phyloP scores from a whole-genome alignment of 2,797 vertebrate species.

The Dicrostonyx torquatus region DNA sequence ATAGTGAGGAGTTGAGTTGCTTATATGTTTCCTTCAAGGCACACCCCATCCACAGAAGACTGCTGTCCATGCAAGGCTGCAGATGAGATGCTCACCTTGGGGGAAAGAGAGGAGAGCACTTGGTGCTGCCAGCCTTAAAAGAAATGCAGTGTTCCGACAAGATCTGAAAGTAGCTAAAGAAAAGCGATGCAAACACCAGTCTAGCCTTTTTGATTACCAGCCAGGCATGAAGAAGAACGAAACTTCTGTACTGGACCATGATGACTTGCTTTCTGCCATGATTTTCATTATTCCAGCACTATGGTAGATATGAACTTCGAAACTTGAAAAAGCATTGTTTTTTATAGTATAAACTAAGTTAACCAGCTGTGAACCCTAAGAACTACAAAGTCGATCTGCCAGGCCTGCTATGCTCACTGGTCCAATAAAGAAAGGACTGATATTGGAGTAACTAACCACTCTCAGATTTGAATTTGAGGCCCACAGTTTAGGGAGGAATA shows the following conservation, averaged over 20 bases:
- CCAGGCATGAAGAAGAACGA: background rate
- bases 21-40: constrained; percentile 40
- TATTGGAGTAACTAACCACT: background rate
- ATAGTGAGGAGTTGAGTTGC: constrained; percentile 55
- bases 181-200: constrained; percentile 22
- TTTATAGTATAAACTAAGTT: background rate
- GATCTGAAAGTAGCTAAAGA: constrained; percentile 1
- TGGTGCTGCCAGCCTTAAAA: constrained; percentile 10
- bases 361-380: background rate
- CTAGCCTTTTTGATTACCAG: background rate
- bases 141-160: constrained; percentile 57
- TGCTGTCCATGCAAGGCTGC: background rate
- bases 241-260: background rate
- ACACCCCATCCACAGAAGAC: background rate
- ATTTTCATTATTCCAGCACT: background rate
- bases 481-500: background rate
- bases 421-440: background rate
- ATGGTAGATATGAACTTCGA: background rate
- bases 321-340: background rate
- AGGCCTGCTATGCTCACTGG: background rate
- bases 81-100: constrained; percentile 8
- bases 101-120: background rate
- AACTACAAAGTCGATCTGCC: background rate
- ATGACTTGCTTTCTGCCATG: background rate
- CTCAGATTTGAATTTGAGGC: background rate